Conservation (phyloP, 2,888 invertebrate genomes). For the Uropetala carovei region DNA sequence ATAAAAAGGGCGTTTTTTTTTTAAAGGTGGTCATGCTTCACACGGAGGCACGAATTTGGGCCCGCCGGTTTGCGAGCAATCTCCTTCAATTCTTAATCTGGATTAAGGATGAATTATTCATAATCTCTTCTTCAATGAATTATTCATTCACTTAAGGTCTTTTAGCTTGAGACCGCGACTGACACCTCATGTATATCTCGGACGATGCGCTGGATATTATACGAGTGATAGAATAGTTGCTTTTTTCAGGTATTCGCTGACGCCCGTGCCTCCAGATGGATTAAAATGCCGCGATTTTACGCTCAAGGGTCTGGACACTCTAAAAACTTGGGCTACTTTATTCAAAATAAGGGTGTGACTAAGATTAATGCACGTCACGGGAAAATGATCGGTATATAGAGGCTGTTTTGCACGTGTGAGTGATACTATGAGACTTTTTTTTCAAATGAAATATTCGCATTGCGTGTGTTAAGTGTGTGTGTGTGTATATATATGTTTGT, state of each 20-base stretch:
- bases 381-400: neutral
- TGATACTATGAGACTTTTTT: neutral
- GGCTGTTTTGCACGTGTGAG: neutral
- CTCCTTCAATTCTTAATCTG: neutral
- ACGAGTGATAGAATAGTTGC: neutral
- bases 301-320: neutral
- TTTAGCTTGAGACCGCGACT: neutral
- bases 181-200: neutral
- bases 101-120: slow-evolving; percentile 17
- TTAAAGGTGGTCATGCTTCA: neutral
- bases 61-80: neutral
- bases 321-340: neutral
- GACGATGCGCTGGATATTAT: slow-evolving; percentile 13
- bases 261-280: neutral
- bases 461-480: too few species aligned
- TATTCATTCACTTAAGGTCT: neutral
- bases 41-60: neutral
- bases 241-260: neutral
- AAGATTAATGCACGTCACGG: neutral
- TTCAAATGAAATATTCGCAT: too few species aligned
- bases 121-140: neutral
- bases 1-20: too few species aligned
- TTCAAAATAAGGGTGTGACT: neutral
- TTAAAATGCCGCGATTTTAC: slow-evolving; percentile 8
- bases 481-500: too few species aligned